Base-by-base conservation (phyloP, 2,113 vertebrate species). In the Alethe castanea region DNA sequence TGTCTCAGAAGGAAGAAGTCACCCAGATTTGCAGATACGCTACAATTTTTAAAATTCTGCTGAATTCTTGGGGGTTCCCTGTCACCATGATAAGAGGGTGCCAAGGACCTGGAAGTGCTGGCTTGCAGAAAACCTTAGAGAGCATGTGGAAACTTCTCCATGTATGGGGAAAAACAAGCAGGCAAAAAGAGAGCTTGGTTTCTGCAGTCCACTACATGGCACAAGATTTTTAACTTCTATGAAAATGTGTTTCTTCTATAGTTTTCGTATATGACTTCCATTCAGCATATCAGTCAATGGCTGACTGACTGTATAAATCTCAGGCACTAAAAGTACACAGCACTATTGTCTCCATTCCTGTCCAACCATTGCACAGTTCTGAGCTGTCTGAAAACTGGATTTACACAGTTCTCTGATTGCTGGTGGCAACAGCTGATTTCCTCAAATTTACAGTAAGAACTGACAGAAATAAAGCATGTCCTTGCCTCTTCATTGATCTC, bases 121-220 rank as follows among this genome's bases (percentile, higher is more conserved):
- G 3, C 16, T 69, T 83, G 54, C 14, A 80, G 62, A 26, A 72
- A 80, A 35, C 3, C 8, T 31, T 62, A 8, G 38, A 81, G 24
- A 87, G 2, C 4, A 33, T 1, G 0, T 62, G 19, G 13, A 60
- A 71, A 72, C 47, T 76, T 65, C 25, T 76, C 1, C 0, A 9
- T 40, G 4, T 22, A 2, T 25, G 8, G 0, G 7, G 3, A 3
- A 59, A 13, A 65, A 36, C 9, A 74, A 52, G 29, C 17, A 65
- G 14, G 11, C 11, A 40, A 57, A 86, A 65, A 57, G 4, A 25
- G 5, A 7, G 1, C 5, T 76, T 50, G 6, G 0, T 11, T 77
- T 77, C 71, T 71, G 14, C 52, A 47, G 22, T 45, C 23, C 7
- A 4, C 15, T 50, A 26, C 42, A 29, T 16, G 15, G 24, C 22